phyloP scores from a whole-genome alignment of 2,113 vertebrate genomes.

The Sylvietta virens region DNA sequence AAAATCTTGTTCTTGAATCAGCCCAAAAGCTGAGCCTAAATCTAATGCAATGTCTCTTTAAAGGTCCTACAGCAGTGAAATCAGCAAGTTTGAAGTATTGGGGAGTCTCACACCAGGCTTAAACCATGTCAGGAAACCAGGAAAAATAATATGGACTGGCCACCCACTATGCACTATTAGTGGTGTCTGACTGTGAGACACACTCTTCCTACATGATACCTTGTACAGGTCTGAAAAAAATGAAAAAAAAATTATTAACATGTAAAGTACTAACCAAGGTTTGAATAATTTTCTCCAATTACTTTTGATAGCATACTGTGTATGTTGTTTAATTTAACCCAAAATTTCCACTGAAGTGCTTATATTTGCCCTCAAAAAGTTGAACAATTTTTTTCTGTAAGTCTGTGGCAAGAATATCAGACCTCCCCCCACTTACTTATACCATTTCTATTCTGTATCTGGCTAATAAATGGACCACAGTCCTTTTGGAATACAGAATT shows the following conservation, averaged over 20 bases:
- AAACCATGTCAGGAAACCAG: slow-evolving; percentile 58
- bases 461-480: not conserved
- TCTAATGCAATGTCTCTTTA: not conserved
- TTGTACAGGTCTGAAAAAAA: not conserved
- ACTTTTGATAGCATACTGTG: not conserved
- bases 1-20: not conserved
- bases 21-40: not conserved
- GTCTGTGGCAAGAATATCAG: not conserved
- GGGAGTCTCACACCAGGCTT: slow-evolving; percentile 11
- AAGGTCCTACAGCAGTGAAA: not conserved
- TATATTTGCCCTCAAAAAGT: not conserved
- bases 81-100: slow-evolving; percentile 24
- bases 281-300: not conserved
- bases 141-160: slow-evolving; percentile 37
- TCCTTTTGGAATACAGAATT: not conserved
- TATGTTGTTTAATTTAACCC: not conserved
- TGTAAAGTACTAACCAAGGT: not conserved
- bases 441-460: not conserved
- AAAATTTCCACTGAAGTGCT: not conserved
- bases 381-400: not conserved
- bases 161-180: slow-evolving; percentile 49
- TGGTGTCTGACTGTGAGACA: slow-evolving; percentile 11
- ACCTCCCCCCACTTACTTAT: not conserved
- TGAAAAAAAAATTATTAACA: not conserved
- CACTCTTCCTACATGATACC: not conserved